Conservation (phyloP, 2,797 vertebrate species). For the Ciconia nigra region DNA sequence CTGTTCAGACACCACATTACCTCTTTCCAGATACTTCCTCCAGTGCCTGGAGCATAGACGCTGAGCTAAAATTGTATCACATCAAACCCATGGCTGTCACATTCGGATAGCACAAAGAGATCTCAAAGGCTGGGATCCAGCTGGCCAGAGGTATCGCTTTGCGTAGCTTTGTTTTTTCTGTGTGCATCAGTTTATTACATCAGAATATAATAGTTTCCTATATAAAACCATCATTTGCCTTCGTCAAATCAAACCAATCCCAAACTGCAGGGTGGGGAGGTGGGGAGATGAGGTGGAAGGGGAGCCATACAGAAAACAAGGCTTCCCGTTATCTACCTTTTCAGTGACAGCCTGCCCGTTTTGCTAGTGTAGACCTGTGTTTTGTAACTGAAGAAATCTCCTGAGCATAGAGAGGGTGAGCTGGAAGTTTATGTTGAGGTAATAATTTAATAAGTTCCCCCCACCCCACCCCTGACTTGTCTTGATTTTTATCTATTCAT, state of each 20-base stretch:
- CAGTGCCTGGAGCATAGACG: background rate
- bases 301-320: background rate
- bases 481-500: background rate
- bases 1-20: background rate
- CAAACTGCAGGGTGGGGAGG: background rate
- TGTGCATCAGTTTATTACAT: background rate
- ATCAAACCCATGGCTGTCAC: background rate
- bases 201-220: background rate
- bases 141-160: background rate
- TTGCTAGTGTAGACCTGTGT: background rate
- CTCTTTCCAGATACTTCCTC: background rate
- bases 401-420: background rate
- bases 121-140: background rate
- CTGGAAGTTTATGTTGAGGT: background rate
- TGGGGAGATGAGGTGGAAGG: background rate
- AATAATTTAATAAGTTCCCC: background rate
- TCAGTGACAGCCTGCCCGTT: background rate
- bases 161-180: background rate
- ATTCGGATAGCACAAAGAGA: background rate
- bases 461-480: fast-evolving
- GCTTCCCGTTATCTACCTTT: background rate
- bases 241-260: background rate
- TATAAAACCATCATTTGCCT: background rate
- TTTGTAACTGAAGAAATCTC: background rate
- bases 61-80: background rate